These are phyloP conservation scores for Lucifuga dentata DNA, from an alignment of 2,113 vertebrate species.

Conservation along the genomic window DNA sequence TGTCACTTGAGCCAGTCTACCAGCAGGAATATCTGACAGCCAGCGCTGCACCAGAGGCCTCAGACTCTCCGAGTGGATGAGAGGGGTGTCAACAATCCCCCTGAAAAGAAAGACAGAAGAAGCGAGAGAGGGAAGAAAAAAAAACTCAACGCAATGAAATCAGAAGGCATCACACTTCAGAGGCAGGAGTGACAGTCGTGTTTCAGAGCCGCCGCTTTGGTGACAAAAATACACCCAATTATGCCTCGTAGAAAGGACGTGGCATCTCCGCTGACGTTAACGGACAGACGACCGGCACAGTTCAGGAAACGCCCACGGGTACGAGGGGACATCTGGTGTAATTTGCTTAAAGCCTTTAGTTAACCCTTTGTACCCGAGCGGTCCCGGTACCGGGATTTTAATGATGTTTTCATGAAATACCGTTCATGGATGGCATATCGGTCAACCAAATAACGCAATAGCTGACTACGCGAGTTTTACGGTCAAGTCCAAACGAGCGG, in stretches of 20 bases:
- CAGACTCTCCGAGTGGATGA: constrained; percentile 86
- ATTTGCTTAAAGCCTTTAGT: constrained; percentile 52
- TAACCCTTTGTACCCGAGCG: constrained; percentile 46
- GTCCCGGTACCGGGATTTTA: too few relatives aligned
- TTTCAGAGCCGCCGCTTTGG: constrained; percentile 74
- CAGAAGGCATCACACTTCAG: constrained; percentile 78
- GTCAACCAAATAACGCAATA: too few relatives aligned
- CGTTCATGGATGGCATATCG: too few relatives aligned
- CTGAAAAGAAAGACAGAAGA: constrained; percentile 73
- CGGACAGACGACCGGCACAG: constrained; percentile 60
- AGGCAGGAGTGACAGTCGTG: constrained; percentile 79
- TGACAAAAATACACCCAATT: constrained; percentile 84
- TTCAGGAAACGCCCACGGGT: constrained; percentile 52
- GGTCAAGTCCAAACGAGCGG: too few relatives aligned
- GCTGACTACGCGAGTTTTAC: too few relatives aligned
- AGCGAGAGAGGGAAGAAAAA: constrained; percentile 31
- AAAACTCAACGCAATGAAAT: constrained; percentile 55
- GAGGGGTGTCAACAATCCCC: constrained; percentile 89
- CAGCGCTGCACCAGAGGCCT: constrained; percentile 85
- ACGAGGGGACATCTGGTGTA: constrained; percentile 32
- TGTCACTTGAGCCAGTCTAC: constrained; percentile 87
- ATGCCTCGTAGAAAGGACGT: constrained; percentile 69
- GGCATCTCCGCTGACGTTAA: constrained; percentile 69
- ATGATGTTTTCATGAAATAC: too few relatives aligned
- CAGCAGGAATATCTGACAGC: constrained; percentile 87